A percentile compares a stretch with the other conserved stretches of the same genome.
Conservation (phyloP, 2,797 vertebrate species). For the Diplodus puntazzo region DNA sequence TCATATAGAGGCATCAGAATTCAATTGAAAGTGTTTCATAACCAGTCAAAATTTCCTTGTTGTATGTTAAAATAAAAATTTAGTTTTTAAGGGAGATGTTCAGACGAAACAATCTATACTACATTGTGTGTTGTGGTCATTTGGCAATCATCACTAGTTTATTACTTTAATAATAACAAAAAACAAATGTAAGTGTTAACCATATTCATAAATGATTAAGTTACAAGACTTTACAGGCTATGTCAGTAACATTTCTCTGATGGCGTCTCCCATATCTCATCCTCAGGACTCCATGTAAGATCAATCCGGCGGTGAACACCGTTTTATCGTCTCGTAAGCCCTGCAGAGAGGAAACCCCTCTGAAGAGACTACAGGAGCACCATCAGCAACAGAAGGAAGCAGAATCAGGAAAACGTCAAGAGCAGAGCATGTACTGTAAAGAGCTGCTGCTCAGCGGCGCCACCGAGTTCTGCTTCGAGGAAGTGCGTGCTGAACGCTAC, state of each 20-base stretch:
- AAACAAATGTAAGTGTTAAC: not conserved
- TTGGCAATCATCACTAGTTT: not conserved
- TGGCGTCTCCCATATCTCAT: slow-evolving; percentile 1
- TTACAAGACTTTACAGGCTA: not conserved
- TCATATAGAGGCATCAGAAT: too few species aligned
- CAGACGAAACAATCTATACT: not conserved
- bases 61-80: too few species aligned
- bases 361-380: slow-evolving; percentile 90
- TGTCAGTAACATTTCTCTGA: not conserved
- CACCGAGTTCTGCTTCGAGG: slow-evolving; percentile 95
- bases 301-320: slow-evolving; percentile 91
- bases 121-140: not conserved
- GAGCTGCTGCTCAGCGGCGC: slow-evolving; percentile 93
- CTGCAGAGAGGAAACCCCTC: slow-evolving; percentile 88
- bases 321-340: slow-evolving; percentile 92
- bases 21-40: too few species aligned
- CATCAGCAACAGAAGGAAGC: slow-evolving; percentile 84
- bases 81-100: not conserved
- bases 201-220: not conserved
- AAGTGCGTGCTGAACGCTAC: slow-evolving; percentile 92
- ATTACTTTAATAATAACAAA: not conserved
- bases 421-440: slow-evolving; percentile 94
- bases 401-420: slow-evolving; percentile 82
- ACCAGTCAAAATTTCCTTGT: too few species aligned
- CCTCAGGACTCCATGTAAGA: slow-evolving; percentile 94